Evolutionary conservation across 1,140 invertebrate genomes (phyloP), one percentile per base, ranked within the genome.

Genomic region (Carcinoscorpius rotundicauda): DNA sequence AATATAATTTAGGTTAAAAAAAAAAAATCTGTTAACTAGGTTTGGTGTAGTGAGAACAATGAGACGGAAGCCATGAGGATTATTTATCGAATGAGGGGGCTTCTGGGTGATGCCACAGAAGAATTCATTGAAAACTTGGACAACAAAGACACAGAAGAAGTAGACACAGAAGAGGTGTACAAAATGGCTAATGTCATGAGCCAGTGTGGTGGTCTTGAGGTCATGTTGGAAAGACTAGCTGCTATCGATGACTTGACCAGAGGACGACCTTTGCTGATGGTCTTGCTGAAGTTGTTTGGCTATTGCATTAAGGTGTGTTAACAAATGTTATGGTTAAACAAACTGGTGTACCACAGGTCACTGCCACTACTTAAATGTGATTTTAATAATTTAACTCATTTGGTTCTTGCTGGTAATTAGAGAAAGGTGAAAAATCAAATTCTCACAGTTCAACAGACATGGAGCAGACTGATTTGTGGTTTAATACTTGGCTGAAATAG

Each of bases 61-160:
- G 83, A 83, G 73, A 75, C 85, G 49, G 92, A 95, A 73, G 87
- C 92, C 0, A 98, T 99, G 96, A 83, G 93, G n/a, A 88, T 98
- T 5, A 87, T 98, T n/a, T 99, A 98, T 77, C 84, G 96, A 60
- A 98, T 98, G 93, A 82, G 95, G 68, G 96, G 96, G 4, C 78
- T 99, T 49, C 82, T 98, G 4, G 96, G 96, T 6, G 96, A 98
- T 79, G 95, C 96, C 3, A 98, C 96, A 0, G 96, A 98, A 75
- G 95, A 98, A 77, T 98, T 98, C 78, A 91, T 98, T 9, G 95
- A 98, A 78, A 93, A 88, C 4, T 78, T 98, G 29, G 91, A 89
- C 60, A 85, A 83, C n/a, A 93, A 89, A 68, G 87, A 86, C 69
- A 89, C 93, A 69, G 88, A 91, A 74, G 86, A 91, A 67, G 86